phyloP scores from a whole-genome alignment of 2,113 vertebrate species.

The Leptodactylus fuscus region DNA sequence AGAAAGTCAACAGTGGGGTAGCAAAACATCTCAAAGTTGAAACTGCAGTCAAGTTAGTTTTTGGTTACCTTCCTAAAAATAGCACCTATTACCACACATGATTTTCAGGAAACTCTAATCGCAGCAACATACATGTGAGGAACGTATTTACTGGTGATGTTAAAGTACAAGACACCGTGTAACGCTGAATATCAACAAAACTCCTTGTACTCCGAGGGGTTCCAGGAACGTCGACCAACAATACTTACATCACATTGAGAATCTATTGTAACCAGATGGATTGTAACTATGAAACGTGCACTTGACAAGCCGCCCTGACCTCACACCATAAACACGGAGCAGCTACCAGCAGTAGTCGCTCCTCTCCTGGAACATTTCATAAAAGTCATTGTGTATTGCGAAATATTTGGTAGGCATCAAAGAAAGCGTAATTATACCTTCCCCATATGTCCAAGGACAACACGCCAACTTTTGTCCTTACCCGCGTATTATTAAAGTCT shows the following conservation, averaged over 20 bases:
- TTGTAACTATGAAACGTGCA: slow-evolving; percentile 29
- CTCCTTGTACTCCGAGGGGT: not conserved
- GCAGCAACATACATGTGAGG: not conserved
- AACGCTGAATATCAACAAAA: not conserved
- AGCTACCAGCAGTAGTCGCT: not conserved
- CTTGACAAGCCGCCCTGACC: slow-evolving; percentile 6
- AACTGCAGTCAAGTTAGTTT: too few species aligned
- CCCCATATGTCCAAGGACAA: not conserved
- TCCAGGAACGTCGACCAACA: slow-evolving; percentile 3
- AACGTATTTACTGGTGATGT: not conserved
- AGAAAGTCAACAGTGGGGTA: too few species aligned
- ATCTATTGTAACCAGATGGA: slow-evolving; percentile 35
- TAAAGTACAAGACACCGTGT: not conserved
- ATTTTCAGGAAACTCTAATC: not conserved
- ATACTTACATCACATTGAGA: not conserved
- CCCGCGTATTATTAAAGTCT: not conserved
- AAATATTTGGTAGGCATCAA: slow-evolving; percentile 34
- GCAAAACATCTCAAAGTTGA: too few species aligned
- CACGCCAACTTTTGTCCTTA: not conserved
- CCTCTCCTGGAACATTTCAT: not conserved
- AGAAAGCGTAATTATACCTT: not conserved
- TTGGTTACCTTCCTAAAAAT: not conserved
- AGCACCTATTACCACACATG: not conserved
- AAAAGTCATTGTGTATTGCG: slow-evolving; percentile 19
- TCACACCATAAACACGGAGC: not conserved